A percentile compares a stretch with the other conserved stretches of the same genome.
These are phyloP conservation scores for Meghimatium bilineatum DNA, from an alignment of 2,888 invertebrate genomes.

Conservation along the genomic window DNA sequence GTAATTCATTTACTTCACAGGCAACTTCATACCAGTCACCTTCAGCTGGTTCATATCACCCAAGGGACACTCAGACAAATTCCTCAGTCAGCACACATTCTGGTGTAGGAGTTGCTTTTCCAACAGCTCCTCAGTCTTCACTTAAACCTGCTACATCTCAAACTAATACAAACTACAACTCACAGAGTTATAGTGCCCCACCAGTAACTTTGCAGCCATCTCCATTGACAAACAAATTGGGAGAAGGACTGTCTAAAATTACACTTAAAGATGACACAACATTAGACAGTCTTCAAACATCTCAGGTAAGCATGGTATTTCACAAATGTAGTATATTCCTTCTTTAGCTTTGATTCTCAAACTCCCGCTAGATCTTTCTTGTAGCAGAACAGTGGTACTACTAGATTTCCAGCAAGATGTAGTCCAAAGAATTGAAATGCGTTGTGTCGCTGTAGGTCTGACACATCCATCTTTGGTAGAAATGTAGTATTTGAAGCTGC, in stretches of 20 bases:
- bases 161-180: constrained; percentile 64
- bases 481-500: background rate
- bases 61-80: constrained; percentile 44
- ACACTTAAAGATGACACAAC: constrained; percentile 67
- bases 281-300: constrained; percentile 58
- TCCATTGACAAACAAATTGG: constrained; percentile 68
- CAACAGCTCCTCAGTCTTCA: constrained; percentile 33
- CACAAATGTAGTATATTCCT: background rate
- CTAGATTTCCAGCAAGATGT: too few relatives aligned
- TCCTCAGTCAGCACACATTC: constrained; percentile 48
- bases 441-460: too few relatives aligned
- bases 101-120: constrained; percentile 35
- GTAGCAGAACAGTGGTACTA: too few relatives aligned
- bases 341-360: too few relatives aligned
- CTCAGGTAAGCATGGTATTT: constrained; percentile 53
- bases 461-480: too few relatives aligned
- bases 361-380: too few relatives aligned
- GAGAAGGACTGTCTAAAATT: constrained; percentile 73
- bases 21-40: constrained; percentile 66
- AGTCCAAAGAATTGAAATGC: too few relatives aligned
- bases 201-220: constrained; percentile 60
- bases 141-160: constrained; percentile 58
- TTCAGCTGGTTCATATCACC: constrained; percentile 47
- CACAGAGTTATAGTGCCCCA: constrained; percentile 53
- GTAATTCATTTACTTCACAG: constrained; percentile 53